These are phyloP conservation scores for Oreohelix idahoensis DNA, from an alignment of 1,140 invertebrate genomes.

Conservation along the genomic window DNA sequence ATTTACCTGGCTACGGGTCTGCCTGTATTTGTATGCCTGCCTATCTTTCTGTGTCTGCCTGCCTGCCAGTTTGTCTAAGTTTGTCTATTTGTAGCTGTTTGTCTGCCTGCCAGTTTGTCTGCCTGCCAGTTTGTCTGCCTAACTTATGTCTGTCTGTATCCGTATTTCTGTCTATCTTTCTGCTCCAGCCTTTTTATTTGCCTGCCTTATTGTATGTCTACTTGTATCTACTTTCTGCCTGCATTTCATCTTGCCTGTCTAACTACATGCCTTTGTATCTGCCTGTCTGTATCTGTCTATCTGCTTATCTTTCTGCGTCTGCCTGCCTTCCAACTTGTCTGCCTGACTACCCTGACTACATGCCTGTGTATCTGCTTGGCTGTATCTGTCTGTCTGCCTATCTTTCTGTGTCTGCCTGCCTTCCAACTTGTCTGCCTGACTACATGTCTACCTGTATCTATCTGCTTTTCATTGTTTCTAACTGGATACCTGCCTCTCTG, in stretches of 20 bases:
- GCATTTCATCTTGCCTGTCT: no score
- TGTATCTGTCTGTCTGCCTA: background rate
- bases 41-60: no score
- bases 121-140: background rate
- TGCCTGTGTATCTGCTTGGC: background rate
- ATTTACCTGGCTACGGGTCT: background rate
- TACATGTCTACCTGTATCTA: background rate
- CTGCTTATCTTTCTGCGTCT: no score
- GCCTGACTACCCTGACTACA: background rate
- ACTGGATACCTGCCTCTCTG: background rate
- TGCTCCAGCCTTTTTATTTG: no score
- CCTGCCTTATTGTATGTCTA: no score
- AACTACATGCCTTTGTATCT: no score
- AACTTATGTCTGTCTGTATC: no score
- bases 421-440: background rate
- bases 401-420: background rate
- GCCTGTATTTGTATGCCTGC: no score
- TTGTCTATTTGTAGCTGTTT: background rate
- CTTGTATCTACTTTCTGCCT: no score
- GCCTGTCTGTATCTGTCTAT: no score
- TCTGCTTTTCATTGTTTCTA: background rate
- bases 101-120: background rate
- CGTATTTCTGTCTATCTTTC: no score
- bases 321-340: background rate
- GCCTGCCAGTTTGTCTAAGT: no score